Base-by-base conservation (phyloP, 1,140 invertebrate species). In the Meteorus sp. region DNA sequence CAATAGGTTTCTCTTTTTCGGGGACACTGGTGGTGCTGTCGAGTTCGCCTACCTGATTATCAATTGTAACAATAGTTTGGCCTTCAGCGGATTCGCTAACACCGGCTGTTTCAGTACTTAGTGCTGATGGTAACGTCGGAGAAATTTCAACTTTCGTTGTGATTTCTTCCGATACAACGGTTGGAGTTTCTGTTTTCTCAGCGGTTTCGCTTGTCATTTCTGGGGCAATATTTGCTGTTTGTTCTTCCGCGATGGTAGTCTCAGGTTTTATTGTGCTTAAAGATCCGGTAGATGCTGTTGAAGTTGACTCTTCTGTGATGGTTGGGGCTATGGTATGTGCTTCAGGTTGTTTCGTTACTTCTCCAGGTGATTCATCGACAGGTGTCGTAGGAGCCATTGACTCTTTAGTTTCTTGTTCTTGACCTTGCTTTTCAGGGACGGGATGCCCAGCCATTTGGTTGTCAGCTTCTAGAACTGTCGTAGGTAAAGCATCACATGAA, bases 401-500 rank as follows among this genome's bases (percentile, higher is more conserved):
- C 6, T n/a, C 48, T 61, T 67, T 60, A 35, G 41, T 33, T 54
- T 66, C 41, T 37, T 53, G 25, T n/a, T 45, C 41, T 55, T 59
- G 44, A n/a, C 9, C 39, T 9, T 43, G 0, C 5, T 39, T 6
- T 17, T 3, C 33, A 13, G 35, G 22, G 4, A 39, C 68, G 22
- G 63, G 65, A 15, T 69, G 59, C 59, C 71, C 75, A 19, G 71
- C 58, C 74, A 84, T 83, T 64, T 88, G 86, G 73, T 81, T 87
- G 45, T 84, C 85, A 8, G 85, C 82, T 80, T 86, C 81, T 53
- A 86, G 82, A 54, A 77, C 78, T 29, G 70, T 65, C 2, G 77
- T 68, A 8, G 74, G 64, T 0, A 63, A 63, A 4, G 86, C 82
- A 82, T 88, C 85, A 75, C 92, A 93, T 50, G 85, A 83, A 68